Evolutionary conservation across 2,888 invertebrate species (phyloP).

Genomic region (Mythimna albipuncta): DNA sequence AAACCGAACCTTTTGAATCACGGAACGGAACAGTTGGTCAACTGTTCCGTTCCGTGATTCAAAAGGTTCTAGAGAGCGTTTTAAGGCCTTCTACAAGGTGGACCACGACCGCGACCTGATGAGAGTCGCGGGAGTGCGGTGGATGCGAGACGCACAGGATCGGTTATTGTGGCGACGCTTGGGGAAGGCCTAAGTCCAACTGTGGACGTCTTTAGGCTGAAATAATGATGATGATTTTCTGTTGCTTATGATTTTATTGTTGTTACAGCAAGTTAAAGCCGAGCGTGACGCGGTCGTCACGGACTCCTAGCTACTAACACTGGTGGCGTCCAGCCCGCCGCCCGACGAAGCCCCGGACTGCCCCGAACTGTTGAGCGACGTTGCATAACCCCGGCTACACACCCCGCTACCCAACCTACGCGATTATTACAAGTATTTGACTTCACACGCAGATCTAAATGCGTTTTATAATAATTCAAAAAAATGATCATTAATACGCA

Average conservation of each 20-base stretch:
- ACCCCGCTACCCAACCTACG: conserved; percentile 13
- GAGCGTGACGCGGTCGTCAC: conserved; percentile 92
- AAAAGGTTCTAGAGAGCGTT: too few species aligned
- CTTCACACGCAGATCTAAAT: conserved; percentile 24
- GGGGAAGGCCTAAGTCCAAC: too few species aligned
- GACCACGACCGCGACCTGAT: too few species aligned
- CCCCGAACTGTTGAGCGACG: conserved; percentile 59
- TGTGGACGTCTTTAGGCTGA: too few species aligned
- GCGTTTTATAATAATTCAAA: conserved; percentile 24
- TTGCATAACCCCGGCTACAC: conserved; percentile 32
- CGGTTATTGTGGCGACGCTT: too few species aligned
- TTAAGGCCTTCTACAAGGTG: too few species aligned
- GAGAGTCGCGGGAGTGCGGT: too few species aligned
- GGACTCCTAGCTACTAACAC: conserved; percentile 85
- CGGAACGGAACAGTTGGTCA: too few species aligned
- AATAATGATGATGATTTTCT: too few species aligned
- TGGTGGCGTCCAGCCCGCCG: conserved; percentile 74
- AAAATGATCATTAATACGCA: conserved; percentile 28
- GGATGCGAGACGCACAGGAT: too few species aligned
- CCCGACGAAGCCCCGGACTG: conserved; percentile 52
- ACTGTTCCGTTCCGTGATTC: too few species aligned
- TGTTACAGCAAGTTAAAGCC: conserved; percentile 92
- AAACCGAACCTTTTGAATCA: too few species aligned
- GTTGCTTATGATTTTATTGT: conserved; percentile 23
- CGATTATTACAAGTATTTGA: conserved; percentile 27